These are phyloP conservation scores for Diadema setosum DNA, from an alignment of 35 echinoderm and acorn worm genomes.

Conservation along the genomic window DNA sequence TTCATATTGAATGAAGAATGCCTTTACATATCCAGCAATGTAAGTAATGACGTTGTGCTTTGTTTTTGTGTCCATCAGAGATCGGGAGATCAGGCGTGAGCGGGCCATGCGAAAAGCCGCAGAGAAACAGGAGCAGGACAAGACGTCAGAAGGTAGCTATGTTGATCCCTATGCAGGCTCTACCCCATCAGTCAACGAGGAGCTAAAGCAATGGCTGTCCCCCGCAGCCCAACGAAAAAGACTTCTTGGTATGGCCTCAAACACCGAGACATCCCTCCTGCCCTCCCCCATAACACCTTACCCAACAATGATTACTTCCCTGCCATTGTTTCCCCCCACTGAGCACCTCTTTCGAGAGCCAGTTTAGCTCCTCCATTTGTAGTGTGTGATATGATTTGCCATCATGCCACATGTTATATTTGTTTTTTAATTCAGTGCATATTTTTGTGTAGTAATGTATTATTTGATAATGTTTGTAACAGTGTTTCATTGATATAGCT, in stretches of 20 bases:
- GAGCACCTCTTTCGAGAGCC: too few species aligned
- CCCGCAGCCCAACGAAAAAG: slow-evolving; percentile 43
- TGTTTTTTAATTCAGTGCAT: too few species aligned
- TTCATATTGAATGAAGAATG: neutral
- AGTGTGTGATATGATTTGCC: too few species aligned
- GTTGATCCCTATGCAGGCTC: slow-evolving; percentile 88
- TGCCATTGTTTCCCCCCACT: too few species aligned
- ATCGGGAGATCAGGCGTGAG: slow-evolving; percentile 61
- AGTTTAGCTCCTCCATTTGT: too few species aligned
- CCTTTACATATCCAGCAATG: neutral
- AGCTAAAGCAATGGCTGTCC: slow-evolving; percentile 82
- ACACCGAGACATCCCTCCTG: neutral
- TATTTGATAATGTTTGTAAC: too few species aligned
- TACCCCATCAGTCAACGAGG: slow-evolving; percentile 92
- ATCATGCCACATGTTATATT: too few species aligned
- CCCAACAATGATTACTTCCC: too few species aligned
- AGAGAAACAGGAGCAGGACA: slow-evolving; percentile 64
- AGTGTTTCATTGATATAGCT: too few species aligned
- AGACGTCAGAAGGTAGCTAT: slow-evolving; percentile 56
- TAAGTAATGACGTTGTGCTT: neutral
- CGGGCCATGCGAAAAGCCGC: slow-evolving; percentile 68
- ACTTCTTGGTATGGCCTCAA: slow-evolving; percentile 1
- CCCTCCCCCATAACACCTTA: too few species aligned
- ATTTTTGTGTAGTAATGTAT: too few species aligned
- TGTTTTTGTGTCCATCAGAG: slow-evolving; percentile 29